A percentile compares a stretch with the other conserved stretches of the same genome.
phyloP scores from a whole-genome alignment of 2,113 vertebrate genomes.

The Pelmatolapia mariae region DNA sequence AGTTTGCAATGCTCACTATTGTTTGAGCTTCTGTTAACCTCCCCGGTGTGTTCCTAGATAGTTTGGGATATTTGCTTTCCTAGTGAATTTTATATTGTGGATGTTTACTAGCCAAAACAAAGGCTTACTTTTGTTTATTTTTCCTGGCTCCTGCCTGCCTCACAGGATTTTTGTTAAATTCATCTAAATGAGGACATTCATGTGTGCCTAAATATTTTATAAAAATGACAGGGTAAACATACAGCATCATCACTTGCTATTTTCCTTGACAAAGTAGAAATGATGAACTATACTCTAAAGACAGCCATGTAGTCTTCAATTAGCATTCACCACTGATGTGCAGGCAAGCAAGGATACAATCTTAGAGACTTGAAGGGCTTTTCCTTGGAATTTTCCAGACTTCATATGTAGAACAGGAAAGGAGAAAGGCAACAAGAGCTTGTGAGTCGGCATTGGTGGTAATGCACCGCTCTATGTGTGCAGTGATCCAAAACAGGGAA shows the following conservation, averaged over 20 bases:
- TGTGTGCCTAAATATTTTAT: background rate
- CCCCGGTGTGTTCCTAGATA: background rate
- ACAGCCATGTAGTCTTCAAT: background rate
- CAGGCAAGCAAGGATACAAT: background rate
- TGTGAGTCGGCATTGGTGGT: background rate
- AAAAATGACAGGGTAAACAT: background rate
- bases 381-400: conserved; percentile 23
- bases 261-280: background rate
- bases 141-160: background rate
- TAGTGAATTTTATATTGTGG: background rate
- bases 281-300: background rate
- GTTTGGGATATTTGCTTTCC: background rate
- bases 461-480: conserved; percentile 19
- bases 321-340: conserved; percentile 1
- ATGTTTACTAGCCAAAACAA: background rate
- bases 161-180: background rate
- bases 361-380: background rate
- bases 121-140: background rate
- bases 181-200: background rate
- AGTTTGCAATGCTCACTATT: background rate
- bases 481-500: conserved; percentile 43
- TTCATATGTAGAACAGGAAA: background rate
- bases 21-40: background rate
- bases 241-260: background rate
- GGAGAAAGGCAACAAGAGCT: background rate